phyloP scores from a whole-genome alignment of 1,140 invertebrate species.

The Penaeus chinensis region DNA sequence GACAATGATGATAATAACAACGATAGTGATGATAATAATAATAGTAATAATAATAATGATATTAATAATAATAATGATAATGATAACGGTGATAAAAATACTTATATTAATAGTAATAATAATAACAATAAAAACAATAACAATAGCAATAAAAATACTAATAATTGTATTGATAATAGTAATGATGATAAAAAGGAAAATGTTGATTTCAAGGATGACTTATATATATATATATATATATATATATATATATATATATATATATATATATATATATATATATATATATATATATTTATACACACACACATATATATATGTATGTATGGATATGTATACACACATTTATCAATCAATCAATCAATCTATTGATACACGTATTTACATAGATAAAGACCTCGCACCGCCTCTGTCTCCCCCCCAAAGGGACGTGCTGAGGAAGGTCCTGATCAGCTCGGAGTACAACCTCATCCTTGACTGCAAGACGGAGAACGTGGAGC shows the following conservation, averaged over 20 bases:
- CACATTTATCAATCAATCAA: neutral
- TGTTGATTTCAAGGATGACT: neutral
- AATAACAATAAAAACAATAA: too few relatives aligned
- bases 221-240: neutral
- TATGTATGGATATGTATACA: constrained; percentile 16
- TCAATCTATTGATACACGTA: too few relatives aligned
- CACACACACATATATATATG: constrained; percentile 17
- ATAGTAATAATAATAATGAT: too few relatives aligned
- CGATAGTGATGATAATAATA: too few relatives aligned
- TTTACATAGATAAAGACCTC: neutral
- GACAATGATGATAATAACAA: too few relatives aligned
- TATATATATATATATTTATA: constrained; percentile 7
- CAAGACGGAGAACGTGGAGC: constrained; percentile 74
- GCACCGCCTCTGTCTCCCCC: constrained; percentile 62
- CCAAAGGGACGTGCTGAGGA: constrained; percentile 74
- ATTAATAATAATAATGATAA: too few relatives aligned
- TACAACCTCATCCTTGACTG: constrained; percentile 84
- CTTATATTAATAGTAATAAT: too few relatives aligned
- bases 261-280: neutral
- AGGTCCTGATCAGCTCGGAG: constrained; percentile 78
- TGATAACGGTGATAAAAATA: too few relatives aligned
- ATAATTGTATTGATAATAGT: neutral
- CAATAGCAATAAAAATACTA: neutral
- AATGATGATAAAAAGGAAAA: neutral
- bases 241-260: neutral